Percentiles rank a stretch among this genome's conserved stretches.
phyloP scores from a whole-genome alignment of 2,888 invertebrate genomes.

The Mythimna pallens region DNA sequence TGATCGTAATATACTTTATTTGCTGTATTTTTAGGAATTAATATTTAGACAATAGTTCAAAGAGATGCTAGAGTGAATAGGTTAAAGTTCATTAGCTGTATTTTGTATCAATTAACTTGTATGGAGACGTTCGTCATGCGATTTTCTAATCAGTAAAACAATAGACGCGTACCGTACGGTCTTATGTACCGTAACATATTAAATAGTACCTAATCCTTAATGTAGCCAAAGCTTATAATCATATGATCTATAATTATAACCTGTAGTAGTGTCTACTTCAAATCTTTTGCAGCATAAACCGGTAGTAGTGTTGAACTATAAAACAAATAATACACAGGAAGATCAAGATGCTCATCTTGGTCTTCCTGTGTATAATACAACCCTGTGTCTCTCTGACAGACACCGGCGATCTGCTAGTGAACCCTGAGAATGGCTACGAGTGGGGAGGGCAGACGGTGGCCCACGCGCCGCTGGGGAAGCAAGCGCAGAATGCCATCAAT shows the following conservation, averaged over 20 bases:
- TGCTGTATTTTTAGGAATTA: neutral
- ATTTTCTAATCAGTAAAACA: neutral
- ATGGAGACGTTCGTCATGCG: neutral
- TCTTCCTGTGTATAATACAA: conserved; percentile 62
- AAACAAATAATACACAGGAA: conserved; percentile 53
- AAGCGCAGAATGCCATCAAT: conserved; percentile 92
- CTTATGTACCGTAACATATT: neutral
- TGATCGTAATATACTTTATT: neutral
- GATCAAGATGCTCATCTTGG: conserved; percentile 57
- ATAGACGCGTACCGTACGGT: neutral
- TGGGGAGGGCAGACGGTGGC: conserved; percentile 80
- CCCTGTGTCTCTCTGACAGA: conserved; percentile 73
- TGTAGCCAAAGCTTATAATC: neutral
- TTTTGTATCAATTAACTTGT: too few relatives aligned
- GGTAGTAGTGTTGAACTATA: conserved; percentile 4
- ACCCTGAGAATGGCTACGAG: conserved; percentile 85
- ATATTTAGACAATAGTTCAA: neutral
- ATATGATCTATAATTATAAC: neutral
- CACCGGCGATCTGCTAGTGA: conserved; percentile 86
- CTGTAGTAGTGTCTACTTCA: neutral
- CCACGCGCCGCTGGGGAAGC: conserved; percentile 75
- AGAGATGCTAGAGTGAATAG: neutral
- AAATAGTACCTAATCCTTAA: neutral
- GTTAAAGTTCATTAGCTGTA: neutral
- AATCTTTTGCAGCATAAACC: neutral